Evolutionary conservation across 2,113 vertebrate species (phyloP), one percentile per base, ranked within the genome.

Genomic region (Carollia perspicillata): DNA sequence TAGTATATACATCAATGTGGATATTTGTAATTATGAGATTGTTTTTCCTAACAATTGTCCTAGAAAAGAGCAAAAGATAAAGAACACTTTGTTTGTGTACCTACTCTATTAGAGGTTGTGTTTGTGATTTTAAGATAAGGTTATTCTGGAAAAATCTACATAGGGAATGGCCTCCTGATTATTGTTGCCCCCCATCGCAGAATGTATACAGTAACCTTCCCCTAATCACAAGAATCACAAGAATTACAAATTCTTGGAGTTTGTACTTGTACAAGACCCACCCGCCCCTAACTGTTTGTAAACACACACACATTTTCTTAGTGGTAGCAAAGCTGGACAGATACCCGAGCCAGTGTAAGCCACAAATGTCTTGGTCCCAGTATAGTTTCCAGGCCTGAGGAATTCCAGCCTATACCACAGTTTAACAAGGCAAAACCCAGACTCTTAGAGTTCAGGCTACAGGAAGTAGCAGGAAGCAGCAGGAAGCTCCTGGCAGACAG

Each of bases 391-490:
- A 96, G 89, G 72, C 90, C 91, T 80, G 91, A 95, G 93, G 87
- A 97, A 97, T 97, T 90, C 92, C 92, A 97, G 92, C 37, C 14
- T 85, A 40, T 55, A 96, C 97, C 97, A 96, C 97, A 97, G 80
- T 97, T 96, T 97, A 97, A 97, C 94, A 96, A 97, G 96, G 77
- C 94, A 97, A 97, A 97, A 53, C 94, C 90, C 92, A 95, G 87
- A 78, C 94, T 85, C 23, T 94, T 94, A 96, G 88, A 95, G 94
- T 97, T 97, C 90, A 96, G 87, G 90, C 84, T 96, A 90, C 26
- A 3, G 90, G 97, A 96, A 97, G 92, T 96, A 88, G 95, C 92
- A 94, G 87, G 51, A 92, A 95, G 40, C 89, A 88, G 95, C 92
- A 94, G 87, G 51, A 92, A 95, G 40, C 89, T 89, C 84, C 95